A percentile compares a stretch with the other conserved stretches of the same genome.
Evolutionary conservation across 2,113 vertebrate species (phyloP).

Genomic region (Apodemus sylvaticus): DNA sequence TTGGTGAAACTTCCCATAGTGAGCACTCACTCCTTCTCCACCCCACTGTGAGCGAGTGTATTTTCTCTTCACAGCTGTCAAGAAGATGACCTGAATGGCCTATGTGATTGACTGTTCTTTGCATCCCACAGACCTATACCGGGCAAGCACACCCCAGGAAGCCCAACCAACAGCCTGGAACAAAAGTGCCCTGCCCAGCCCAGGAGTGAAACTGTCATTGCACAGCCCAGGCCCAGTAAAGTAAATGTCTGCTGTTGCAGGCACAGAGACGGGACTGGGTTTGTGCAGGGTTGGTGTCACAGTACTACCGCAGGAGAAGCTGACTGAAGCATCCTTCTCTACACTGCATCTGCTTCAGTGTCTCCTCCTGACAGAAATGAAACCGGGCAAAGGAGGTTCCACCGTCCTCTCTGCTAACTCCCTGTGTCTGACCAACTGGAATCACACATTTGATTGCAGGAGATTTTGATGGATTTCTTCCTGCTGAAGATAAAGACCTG

Average conservation of each 20-base stretch:
- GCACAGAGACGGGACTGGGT: neutral
- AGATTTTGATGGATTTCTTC: neutral
- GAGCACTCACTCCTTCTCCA: neutral
- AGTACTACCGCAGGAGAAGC: neutral
- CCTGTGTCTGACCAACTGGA: neutral
- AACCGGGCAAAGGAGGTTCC: neutral
- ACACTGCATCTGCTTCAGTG: neutral
- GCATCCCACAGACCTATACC: neutral
- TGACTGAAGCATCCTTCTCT: neutral
- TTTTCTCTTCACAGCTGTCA: neutral
- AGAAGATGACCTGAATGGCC: neutral
- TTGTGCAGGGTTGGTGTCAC: neutral
- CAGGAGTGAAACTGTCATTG: neutral
- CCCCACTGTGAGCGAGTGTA: accelerated
- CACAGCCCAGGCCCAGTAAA: neutral
- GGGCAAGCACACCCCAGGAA: neutral
- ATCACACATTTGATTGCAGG: neutral
- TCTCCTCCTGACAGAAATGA: neutral
- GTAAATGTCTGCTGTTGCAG: neutral
- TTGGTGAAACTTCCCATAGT: neutral
- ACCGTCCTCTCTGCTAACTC: neutral
- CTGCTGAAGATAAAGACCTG: neutral
- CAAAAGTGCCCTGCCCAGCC: neutral
- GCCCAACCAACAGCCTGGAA: neutral
- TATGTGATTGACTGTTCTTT: neutral